Base-by-base conservation (phyloP, 1,140 invertebrate genomes). In the Drosophila subobscura region DNA sequence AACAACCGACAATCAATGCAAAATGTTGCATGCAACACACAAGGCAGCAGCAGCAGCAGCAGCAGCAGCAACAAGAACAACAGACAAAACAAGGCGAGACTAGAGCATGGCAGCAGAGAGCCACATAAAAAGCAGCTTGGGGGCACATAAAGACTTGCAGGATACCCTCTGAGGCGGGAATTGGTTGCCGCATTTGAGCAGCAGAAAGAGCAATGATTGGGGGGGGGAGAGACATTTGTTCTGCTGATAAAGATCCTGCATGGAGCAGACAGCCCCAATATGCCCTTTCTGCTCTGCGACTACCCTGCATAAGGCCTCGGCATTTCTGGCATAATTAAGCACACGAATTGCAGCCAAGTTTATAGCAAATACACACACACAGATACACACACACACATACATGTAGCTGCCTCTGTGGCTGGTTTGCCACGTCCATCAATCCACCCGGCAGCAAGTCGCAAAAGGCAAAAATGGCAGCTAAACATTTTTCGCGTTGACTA, bases 341-440 rank as follows among this genome's bases (percentile, higher is more conserved):
- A 85, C 80, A 85, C 80, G 81, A 85, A 66, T 85, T 86, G 80
- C 16, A 20, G 81, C 81, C 81, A 86, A 77, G 80, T 80, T 77
- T 57, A 64, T 73, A 77, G 72, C 66, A 67, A 54, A 55, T n/a
- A 47, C 41, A 64, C 59, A 75, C 29, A 50, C 33, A 40, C 33
- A 53, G 8, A 55, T 44, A 23, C 20, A 63, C 29, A 46, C 29
- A 49, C n/a, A 47, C 23, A 55, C 7, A 41, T 33, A 56, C 8
- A 33, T 5, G 46, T 46, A 50, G 29, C 29, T 33, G 27, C 29
- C 29, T 7, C 47, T n/a, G 47, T 57, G 37, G 46, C 25, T 68
- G 42, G 67, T 50, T 65, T 45, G 72, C 81, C 63, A 42, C 78
- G 81, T 78, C 77, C 81, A 86, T 86, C 83, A 81, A 74, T 61